phyloP scores from a whole-genome alignment of 2,888 invertebrate genomes.

The Diabrotica balteata region DNA sequence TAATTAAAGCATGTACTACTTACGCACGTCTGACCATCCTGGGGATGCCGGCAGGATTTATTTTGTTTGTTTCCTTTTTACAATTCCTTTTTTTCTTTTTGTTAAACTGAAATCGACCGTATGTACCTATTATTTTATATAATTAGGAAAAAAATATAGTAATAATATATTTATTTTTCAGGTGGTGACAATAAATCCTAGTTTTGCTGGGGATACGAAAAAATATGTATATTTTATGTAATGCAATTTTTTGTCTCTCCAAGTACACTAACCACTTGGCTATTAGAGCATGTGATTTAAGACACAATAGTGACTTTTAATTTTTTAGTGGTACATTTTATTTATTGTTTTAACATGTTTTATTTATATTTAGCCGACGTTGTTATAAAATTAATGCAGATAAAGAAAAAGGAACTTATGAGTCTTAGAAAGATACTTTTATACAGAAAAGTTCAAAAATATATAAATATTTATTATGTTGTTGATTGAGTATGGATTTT shows the following conservation, averaged over 20 bases:
- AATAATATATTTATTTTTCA: conserved; percentile 14
- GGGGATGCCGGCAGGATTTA: too few species aligned
- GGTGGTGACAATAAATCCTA: conserved; percentile 34
- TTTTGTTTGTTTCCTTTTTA: too few species aligned
- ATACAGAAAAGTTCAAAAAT: too few species aligned
- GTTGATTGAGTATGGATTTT: too few species aligned
- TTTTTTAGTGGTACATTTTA: conserved; percentile 45
- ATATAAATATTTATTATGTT: too few species aligned
- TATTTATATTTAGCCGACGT: conserved; percentile 28
- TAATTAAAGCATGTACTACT: too few species aligned
- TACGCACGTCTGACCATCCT: too few species aligned
- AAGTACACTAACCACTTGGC: conserved; percentile 36
- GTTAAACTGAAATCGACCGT: too few species aligned
- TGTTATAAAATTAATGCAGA: conserved; percentile 2
- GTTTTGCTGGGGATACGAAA: conserved; percentile 23
- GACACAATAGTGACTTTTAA: conserved; percentile 45
- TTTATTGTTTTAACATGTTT: conserved; percentile 42
- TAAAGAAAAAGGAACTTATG: neutral
- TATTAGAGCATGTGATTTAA: conserved; percentile 47
- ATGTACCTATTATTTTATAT: too few species aligned
- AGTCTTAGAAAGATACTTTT: neutral
- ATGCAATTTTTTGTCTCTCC: conserved; percentile 31
- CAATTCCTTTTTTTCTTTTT: too few species aligned
- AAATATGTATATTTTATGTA: conserved; percentile 29
- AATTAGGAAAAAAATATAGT: neutral